These are phyloP conservation scores for Zygaena filipendulae DNA, from an alignment of 2,888 invertebrate species.

Conservation along the genomic window DNA sequence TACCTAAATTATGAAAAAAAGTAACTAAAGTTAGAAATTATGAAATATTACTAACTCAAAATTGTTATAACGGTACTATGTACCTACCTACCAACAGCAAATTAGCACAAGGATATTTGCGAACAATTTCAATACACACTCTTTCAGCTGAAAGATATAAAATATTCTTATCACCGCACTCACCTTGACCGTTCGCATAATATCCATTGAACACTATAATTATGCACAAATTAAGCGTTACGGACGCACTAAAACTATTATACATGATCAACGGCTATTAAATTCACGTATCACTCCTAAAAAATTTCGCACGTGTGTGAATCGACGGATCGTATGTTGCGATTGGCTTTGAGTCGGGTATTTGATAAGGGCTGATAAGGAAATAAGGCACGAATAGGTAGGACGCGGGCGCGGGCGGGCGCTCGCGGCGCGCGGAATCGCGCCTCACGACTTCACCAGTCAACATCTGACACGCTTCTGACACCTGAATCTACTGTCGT, in stretches of 20 bases:
- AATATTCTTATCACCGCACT: conserved; percentile 25
- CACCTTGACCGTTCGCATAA: conserved; percentile 47
- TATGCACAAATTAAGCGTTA: conserved; percentile 31
- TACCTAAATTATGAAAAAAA: conserved; percentile 13
- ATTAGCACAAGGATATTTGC: no score
- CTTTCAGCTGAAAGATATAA: no score
- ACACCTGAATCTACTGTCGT: no score
- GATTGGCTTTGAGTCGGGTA: conserved; percentile 58
- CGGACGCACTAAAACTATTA: no score
- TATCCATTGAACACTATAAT: conserved; percentile 29
- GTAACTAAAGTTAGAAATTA: no score
- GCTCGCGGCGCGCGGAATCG: conserved; percentile 30
- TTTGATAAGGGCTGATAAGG: conserved; percentile 58
- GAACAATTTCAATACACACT: no score
- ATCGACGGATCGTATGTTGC: conserved; percentile 28
- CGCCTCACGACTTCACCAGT: conserved; percentile 33
- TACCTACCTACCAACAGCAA: no score
- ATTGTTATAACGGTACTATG: no score
- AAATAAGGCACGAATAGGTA: conserved; percentile 39
- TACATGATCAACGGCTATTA: no score
- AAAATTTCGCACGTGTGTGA: conserved; percentile 40
- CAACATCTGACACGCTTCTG: conserved; percentile 49
- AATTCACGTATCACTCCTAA: no score
- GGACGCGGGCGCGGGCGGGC: conserved; percentile 26
- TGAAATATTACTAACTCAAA: no score